Conservation (phyloP, 2,888 invertebrate genomes). For the Sarcophaga variegata region DNA sequence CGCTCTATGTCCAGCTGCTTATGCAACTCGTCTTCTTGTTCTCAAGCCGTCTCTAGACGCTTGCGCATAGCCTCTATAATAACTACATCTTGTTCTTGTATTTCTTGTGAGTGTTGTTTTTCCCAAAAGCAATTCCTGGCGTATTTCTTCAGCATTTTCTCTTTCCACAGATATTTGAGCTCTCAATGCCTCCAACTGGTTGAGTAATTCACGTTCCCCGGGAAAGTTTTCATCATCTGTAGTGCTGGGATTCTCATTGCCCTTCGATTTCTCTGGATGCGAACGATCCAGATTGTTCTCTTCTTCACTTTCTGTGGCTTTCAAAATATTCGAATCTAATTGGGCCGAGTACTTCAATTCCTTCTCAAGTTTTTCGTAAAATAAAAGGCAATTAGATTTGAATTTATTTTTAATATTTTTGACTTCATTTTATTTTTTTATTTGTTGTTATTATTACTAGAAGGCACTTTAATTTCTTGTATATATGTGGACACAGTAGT, state of each 20-base stretch:
- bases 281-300: constrained; percentile 80
- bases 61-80: constrained; percentile 86
- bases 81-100: constrained; percentile 86
- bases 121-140: constrained; percentile 85
- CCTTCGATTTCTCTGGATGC: constrained; percentile 58
- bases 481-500: not conserved
- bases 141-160: constrained; percentile 83
- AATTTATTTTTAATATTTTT: not conserved
- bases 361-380: constrained; percentile 80
- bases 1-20: constrained; percentile 84
- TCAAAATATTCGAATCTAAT: constrained; percentile 84
- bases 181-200: constrained; percentile 77
- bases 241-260: constrained; percentile 67
- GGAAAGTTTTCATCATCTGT: constrained; percentile 80
- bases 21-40: constrained; percentile 85
- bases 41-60: constrained; percentile 85
- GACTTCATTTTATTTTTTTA: not conserved
- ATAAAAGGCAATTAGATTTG: not conserved
- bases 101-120: constrained; percentile 83
- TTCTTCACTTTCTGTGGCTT: constrained; percentile 83
- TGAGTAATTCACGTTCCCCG: constrained; percentile 78
- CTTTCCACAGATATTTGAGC: constrained; percentile 77
- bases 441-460: not conserved
- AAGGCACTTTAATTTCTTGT: not conserved
- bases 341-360: constrained; percentile 85